A percentile compares a stretch with the other conserved stretches of the same genome.
Evolutionary conservation across 2,113 vertebrate genomes (phyloP).

Genomic region (Psittacula cyanocephala): DNA sequence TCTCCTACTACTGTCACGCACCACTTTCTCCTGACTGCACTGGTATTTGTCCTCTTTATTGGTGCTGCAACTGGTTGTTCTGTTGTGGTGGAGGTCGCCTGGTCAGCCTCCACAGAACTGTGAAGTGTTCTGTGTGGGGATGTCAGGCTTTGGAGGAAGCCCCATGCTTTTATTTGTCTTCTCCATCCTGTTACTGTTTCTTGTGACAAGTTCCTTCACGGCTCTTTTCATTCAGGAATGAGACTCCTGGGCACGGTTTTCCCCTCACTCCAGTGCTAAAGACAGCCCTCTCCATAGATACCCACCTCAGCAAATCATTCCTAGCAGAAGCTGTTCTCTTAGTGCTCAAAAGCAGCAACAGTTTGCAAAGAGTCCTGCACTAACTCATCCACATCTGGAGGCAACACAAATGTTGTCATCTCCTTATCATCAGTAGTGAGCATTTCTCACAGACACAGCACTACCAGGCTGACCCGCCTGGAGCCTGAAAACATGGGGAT

Average conservation of each 20-base stretch:
- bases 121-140: background rate
- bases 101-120: background rate
- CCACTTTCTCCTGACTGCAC: background rate
- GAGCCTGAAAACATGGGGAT: rapidly evolving
- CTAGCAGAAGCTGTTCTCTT: background rate
- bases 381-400: background rate
- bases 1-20: background rate
- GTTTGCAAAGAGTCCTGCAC: background rate
- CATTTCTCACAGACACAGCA: background rate
- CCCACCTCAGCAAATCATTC: background rate
- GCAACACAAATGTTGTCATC: rapidly evolving
- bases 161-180: background rate
- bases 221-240: background rate
- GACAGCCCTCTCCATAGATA: background rate
- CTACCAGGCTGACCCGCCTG: background rate
- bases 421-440: background rate
- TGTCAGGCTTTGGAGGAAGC: background rate
- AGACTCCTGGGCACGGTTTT: background rate
- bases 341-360: background rate
- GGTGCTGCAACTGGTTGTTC: background rate
- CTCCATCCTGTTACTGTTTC: background rate
- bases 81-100: background rate
- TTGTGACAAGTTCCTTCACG: background rate
- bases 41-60: background rate
- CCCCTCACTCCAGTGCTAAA: background rate